A percentile compares a stretch with the other conserved stretches of the same genome.
Conservation (phyloP, 2,888 invertebrate species). For the Lasioglossum lativentre region DNA sequence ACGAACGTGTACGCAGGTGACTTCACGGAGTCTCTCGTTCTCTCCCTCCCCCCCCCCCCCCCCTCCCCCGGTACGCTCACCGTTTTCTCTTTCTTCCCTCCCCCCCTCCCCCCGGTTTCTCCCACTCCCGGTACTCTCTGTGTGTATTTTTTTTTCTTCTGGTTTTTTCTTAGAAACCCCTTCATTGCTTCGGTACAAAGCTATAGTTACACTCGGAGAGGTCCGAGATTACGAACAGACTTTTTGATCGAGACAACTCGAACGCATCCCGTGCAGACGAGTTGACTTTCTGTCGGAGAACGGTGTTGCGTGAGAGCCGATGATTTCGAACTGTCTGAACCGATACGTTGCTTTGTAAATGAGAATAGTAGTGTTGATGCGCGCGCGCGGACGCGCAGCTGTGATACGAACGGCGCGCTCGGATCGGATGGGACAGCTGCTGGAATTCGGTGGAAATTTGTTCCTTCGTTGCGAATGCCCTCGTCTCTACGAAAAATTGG, state of each 20-base stretch:
- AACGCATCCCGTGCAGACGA: background rate
- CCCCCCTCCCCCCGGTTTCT: background rate
- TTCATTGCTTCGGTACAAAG: conserved; percentile 54
- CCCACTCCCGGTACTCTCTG: background rate
- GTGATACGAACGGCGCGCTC: background rate
- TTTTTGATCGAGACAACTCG: conserved; percentile 11
- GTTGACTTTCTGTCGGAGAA: conserved; percentile 8
- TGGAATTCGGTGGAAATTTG: background rate
- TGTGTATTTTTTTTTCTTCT: conserved; percentile 16
- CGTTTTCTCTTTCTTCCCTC: background rate
- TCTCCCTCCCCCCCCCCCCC: conserved; percentile 30
- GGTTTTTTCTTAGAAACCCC: conserved; percentile 37
- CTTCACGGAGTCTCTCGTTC: conserved; percentile 49
- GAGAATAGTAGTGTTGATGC: background rate
- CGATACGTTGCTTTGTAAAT: background rate
- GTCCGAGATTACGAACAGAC: conserved; percentile 12
- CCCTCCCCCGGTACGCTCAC: conserved; percentile 17
- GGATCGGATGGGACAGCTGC: background rate
- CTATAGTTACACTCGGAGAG: conserved; percentile 47
- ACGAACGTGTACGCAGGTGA: conserved; percentile 64
- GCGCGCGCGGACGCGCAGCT: background rate
- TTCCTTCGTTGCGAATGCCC: background rate
- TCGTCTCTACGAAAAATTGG: background rate
- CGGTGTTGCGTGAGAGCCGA: background rate
- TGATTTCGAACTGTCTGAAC: background rate